These are phyloP conservation scores for Enteromius mattozi DNA, from an alignment of 2,797 vertebrate species.

Conservation along the genomic window DNA sequence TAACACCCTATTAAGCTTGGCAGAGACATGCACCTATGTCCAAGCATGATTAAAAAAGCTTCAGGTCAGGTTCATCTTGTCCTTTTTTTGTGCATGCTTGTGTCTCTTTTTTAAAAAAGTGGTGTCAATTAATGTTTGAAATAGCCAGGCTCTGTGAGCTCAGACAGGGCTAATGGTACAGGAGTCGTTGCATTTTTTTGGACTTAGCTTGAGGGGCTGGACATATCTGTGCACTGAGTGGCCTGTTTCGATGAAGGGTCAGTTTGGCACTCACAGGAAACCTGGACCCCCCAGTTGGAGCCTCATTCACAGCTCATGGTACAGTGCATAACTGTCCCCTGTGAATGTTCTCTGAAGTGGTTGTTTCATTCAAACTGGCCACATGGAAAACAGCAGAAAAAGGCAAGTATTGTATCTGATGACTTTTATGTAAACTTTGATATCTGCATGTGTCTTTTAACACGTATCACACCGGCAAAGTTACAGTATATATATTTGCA, in stretches of 20 bases:
- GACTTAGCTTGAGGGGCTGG: slow-evolving; percentile 52
- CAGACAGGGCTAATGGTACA: slow-evolving; percentile 50
- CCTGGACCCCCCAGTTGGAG: slow-evolving; percentile 64
- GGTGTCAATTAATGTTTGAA: slow-evolving; percentile 59
- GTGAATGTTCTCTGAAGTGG: slow-evolving; percentile 44
- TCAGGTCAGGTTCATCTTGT: slow-evolving; percentile 65
- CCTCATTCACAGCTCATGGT: slow-evolving; percentile 72
- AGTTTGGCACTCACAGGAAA: slow-evolving; percentile 63
- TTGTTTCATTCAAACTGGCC: slow-evolving; percentile 50
- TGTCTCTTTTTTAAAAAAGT: slow-evolving; percentile 57
- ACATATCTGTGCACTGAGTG: slow-evolving; percentile 55
- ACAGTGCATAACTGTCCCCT: slow-evolving; percentile 67
- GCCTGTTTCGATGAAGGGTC: slow-evolving; percentile 64
- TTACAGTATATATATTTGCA: not conserved
- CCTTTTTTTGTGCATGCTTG: slow-evolving; percentile 62
- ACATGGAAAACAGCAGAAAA: slow-evolving; percentile 35
- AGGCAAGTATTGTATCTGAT: slow-evolving; percentile 20
- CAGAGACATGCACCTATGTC: slow-evolving; percentile 67
- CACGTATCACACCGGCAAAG: not conserved
- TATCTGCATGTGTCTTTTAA: slow-evolving; percentile 5
- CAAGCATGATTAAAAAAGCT: slow-evolving; percentile 70
- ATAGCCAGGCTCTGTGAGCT: slow-evolving; percentile 56
- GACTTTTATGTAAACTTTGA: slow-evolving; percentile 1
- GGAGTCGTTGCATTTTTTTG: slow-evolving; percentile 43
- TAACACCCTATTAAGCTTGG: slow-evolving; percentile 69